Base-by-base conservation (phyloP, 2,888 invertebrate genomes). In the Rosalia funebris region DNA sequence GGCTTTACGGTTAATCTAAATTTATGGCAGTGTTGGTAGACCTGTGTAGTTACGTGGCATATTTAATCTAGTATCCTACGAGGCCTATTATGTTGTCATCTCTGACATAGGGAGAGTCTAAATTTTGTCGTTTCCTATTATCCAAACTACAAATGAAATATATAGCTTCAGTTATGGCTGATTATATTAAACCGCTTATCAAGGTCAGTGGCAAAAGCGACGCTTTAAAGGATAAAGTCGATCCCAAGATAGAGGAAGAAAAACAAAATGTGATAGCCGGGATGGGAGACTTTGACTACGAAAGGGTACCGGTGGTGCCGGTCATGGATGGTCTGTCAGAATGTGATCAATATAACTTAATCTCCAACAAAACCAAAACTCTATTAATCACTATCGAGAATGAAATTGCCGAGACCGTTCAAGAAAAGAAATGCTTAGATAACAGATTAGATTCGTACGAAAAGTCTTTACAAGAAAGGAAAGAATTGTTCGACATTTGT, bases 211-310 rank as follows among this genome's bases (percentile, higher is more conserved):
- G 17, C 9, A 34, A n/a, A 20, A 50, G 10, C 12, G 48, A 37
- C n/a, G 36, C 34, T 11, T 20, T 17, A 2, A 37, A 25, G n/a
- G 50, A 50, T 2, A 50, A 50, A n/a, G 4, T 14, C 12, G 50
- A 41, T 4, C 5, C 39, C 4, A 50, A 41, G 25, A 25, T 25
- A 7, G 39, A 50, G 12, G 58, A 60, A 7, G 37, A 54, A 3
- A 58, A 55, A 15, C 36, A 25, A 11, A 41, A 25, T 25, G 42
- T 19, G 3, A 2, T 42, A n/a, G 48, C 61, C 32, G 69, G 65
- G 9, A 65, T 65, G 60, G 68, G 70, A 11, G 70, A 70, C 39
- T 68, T 56, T 32, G 66, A 64, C 20, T 66, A 63, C 31, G 45
- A 56, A 10, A 55, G 50, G 15, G 20, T 34, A 12, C 55, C 52